phyloP scores from a whole-genome alignment of 2,797 vertebrate species.

The Anguilla obscura region DNA sequence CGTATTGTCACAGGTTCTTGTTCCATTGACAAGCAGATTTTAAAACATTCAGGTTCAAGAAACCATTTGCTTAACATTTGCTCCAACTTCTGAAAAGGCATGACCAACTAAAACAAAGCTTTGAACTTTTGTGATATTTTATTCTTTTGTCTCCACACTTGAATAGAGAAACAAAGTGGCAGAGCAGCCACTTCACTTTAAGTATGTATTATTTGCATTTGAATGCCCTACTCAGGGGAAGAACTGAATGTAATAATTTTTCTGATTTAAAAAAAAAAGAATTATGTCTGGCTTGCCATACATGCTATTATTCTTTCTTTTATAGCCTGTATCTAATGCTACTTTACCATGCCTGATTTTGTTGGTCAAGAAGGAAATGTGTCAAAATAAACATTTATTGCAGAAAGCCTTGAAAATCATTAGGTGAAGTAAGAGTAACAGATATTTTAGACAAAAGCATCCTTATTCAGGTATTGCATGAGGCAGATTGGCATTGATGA shows the following conservation, averaged over 20 bases:
- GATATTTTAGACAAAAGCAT: neutral
- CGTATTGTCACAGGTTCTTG: neutral
- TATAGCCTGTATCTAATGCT: no score
- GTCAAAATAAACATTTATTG: neutral
- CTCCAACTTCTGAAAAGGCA: neutral
- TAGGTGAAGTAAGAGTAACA: neutral
- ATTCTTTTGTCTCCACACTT: neutral
- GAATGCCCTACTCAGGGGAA: neutral
- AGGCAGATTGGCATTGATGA: constrained; percentile 1
- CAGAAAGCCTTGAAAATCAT: neutral
- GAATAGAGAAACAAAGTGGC: neutral
- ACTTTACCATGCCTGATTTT: neutral
- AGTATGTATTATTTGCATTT: neutral
- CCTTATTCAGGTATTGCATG: neutral
- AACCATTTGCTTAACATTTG: neutral
- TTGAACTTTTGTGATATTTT: neutral
- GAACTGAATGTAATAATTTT: neutral
- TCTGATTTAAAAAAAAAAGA: neutral
- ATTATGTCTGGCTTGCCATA: neutral
- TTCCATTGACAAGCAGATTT: neutral
- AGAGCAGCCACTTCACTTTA: neutral
- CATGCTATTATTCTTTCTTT: neutral
- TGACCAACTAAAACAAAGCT: no score
- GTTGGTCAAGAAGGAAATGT: neutral
- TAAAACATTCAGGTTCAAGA: neutral